A percentile compares a stretch with the other conserved stretches of the same genome.
Evolutionary conservation across 2,888 invertebrate species (phyloP).

Genomic region (Leptopilina myrica): DNA sequence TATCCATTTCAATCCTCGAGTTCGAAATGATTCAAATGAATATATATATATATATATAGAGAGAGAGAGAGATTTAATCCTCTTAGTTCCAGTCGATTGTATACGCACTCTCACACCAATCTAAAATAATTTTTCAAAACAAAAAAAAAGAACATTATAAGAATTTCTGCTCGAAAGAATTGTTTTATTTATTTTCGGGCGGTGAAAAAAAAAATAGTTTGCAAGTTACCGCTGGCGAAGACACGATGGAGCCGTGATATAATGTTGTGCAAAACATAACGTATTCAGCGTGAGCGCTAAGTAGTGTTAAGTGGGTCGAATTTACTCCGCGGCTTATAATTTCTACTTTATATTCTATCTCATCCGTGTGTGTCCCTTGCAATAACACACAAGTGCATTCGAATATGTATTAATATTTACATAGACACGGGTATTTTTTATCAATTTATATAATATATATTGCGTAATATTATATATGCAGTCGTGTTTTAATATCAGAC

Average conservation of each 20-base stretch:
- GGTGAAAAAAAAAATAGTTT: constrained; percentile 1
- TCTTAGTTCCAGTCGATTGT: constrained; percentile 1
- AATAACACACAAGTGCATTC: not conserved
- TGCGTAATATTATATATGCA: too few relatives aligned
- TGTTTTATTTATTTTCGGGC: not conserved
- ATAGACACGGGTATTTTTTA: too few relatives aligned
- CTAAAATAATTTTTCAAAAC: not conserved
- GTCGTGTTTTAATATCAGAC: too few relatives aligned
- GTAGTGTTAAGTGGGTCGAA: constrained; percentile 76
- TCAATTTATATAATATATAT: too few relatives aligned
- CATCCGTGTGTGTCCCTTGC: constrained; percentile 46
- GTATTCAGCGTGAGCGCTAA: constrained; percentile 75
- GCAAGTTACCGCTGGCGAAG: constrained; percentile 31
- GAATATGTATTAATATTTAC: too few relatives aligned
- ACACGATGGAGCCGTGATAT: constrained; percentile 59
- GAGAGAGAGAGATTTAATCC: not conserved
- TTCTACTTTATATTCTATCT: constrained; percentile 58
- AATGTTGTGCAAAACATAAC: constrained; percentile 75
- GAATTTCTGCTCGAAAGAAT: not conserved
- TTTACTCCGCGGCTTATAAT: constrained; percentile 69
- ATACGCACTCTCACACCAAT: not conserved
- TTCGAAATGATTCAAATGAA: constrained; percentile 15
- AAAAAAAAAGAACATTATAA: not conserved
- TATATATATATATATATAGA: too few relatives aligned
- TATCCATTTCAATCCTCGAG: constrained; percentile 19